Percentiles rank a stretch among this genome's conserved stretches.
Conservation (phyloP, 2,888 invertebrate species). For the Aporophyla lueneburgensis region DNA sequence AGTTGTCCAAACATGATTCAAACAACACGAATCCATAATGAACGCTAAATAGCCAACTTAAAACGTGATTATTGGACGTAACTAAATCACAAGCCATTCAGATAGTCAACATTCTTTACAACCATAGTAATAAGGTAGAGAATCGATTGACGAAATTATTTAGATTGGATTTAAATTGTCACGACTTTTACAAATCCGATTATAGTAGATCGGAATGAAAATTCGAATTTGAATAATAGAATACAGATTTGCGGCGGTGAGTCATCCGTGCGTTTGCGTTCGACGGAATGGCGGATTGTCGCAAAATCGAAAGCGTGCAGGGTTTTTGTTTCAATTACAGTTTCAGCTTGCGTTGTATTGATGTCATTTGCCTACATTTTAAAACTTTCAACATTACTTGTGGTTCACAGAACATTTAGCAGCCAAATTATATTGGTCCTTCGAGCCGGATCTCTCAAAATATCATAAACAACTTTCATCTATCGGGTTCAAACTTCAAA, state of each 20-base stretch:
- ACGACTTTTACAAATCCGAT: constrained; percentile 70
- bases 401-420: not conserved
- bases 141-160: constrained; percentile 40
- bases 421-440: not conserved
- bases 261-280: constrained; percentile 41
- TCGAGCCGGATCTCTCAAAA: not conserved
- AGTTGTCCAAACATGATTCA: constrained; percentile 47
- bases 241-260: constrained; percentile 51
- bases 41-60: constrained; percentile 51
- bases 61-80: constrained; percentile 57
- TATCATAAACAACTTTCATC: not conserved
- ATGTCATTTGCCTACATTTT: not conserved
- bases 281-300: constrained; percentile 24
- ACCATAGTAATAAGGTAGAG: constrained; percentile 33
- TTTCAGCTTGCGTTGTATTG: not conserved
- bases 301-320: constrained; percentile 19
- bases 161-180: constrained; percentile 57
- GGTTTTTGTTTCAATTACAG: not conserved
- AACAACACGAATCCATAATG: constrained; percentile 54
- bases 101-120: constrained; percentile 43
- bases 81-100: constrained; percentile 50
- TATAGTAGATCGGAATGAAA: constrained; percentile 69
- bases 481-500: constrained; percentile 1
- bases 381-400: not conserved
- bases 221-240: constrained; percentile 74